Evolutionary conservation across 2,113 vertebrate genomes (phyloP).

Genomic region (Phocoena sinus): DNA sequence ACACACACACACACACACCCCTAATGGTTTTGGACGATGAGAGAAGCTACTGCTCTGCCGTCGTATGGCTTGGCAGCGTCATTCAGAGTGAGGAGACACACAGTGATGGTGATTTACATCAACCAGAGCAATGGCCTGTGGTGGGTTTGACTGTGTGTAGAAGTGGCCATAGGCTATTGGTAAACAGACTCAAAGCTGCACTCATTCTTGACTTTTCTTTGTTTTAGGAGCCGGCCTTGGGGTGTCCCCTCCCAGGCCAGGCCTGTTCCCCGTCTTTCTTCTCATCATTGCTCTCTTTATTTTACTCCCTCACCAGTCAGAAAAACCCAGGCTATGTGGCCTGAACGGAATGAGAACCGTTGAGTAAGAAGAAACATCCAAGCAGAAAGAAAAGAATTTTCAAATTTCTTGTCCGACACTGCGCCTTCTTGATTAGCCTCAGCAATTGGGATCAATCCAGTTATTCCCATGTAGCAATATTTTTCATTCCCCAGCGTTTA

Average conservation of each 20-base stretch:
- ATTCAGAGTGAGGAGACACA: no score
- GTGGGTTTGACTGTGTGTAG: neutral
- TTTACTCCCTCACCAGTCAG: neutral
- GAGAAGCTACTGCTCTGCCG: neutral
- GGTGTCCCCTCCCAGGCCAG: neutral
- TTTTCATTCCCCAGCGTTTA: neutral
- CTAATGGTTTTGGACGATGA: neutral
- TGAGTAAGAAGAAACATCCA: neutral
- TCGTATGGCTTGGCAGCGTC: neutral
- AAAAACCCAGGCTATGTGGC: accelerated
- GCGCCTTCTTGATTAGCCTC: neutral
- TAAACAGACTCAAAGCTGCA: neutral
- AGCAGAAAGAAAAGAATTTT: neutral
- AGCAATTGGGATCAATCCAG: neutral
- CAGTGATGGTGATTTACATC: accelerated
- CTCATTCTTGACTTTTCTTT: neutral
- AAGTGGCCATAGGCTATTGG: neutral
- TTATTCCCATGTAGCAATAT: neutral
- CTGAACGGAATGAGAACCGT: neutral
- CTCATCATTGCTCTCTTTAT: neutral
- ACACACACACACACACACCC: neutral
- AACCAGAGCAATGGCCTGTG: no score
- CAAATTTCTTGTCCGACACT: neutral
- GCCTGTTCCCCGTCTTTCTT: neutral
- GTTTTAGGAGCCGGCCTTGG: neutral